Conservation (phyloP, 2,113 vertebrate species). For the Axis porcinus region DNA sequence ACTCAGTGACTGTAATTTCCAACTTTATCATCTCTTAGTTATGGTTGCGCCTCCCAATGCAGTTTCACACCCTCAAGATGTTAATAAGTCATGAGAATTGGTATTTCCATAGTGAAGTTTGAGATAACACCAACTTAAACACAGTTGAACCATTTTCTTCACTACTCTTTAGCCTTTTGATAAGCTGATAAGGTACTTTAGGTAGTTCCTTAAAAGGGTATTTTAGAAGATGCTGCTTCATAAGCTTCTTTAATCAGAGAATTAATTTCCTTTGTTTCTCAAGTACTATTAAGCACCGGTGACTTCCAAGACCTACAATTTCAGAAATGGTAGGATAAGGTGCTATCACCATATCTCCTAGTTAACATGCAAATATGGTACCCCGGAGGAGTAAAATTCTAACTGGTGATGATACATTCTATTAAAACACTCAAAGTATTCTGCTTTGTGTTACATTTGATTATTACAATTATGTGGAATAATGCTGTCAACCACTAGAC, state of each 20-base stretch:
- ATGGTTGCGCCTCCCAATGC: neutral
- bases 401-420: neutral
- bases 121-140: neutral
- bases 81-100: neutral
- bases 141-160: neutral
- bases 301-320: neutral
- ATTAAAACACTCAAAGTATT: neutral
- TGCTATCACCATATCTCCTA: neutral
- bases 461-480: neutral
- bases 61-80: neutral
- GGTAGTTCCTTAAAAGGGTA: neutral
- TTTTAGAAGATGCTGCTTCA: neutral
- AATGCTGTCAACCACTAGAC: neutral
- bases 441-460: neutral
- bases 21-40: neutral
- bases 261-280: neutral
- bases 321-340: neutral
- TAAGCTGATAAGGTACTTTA: neutral
- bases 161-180: neutral
- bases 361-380: neutral
- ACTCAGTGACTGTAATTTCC: neutral
- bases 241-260: neutral
- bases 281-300: neutral
- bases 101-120: neutral
- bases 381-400: neutral